Evolutionary conservation across 2,888 invertebrate species (phyloP).

Genomic region (Amaurobius ferox): DNA sequence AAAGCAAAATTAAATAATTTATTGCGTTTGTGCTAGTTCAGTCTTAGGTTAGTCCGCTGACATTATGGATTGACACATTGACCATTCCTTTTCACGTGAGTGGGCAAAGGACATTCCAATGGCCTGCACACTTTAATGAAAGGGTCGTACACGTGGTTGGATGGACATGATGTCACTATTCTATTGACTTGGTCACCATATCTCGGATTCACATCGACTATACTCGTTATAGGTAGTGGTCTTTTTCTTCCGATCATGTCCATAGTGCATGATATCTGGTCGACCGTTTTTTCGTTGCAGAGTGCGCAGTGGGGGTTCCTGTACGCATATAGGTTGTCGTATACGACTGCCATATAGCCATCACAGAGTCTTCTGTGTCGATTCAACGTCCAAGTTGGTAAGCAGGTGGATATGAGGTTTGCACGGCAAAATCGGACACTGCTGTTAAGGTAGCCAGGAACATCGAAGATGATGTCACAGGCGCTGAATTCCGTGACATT

Average conservation of each 20-base stretch:
- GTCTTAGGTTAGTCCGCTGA: too few species aligned
- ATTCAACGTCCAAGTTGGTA: neutral
- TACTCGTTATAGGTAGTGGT: constrained; percentile 28
- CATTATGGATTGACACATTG: too few species aligned
- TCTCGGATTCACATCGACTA: constrained; percentile 44
- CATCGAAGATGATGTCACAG: constrained; percentile 31
- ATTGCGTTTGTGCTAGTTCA: neutral
- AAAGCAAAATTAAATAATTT: too few species aligned
- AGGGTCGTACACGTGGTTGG: constrained; percentile 79
- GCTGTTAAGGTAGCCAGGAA: neutral
- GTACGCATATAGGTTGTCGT: constrained; percentile 76
- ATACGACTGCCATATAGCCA: constrained; percentile 79
- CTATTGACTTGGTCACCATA: constrained; percentile 73
- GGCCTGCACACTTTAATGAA: constrained; percentile 78
- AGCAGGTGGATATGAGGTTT: constrained; percentile 7
- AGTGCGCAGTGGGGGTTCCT: constrained; percentile 79
- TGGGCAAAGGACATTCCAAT: constrained; percentile 76
- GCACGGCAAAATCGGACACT: constrained; percentile 28
- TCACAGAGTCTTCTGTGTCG: constrained; percentile 75
- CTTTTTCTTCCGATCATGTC: neutral
- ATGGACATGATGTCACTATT: constrained; percentile 76
- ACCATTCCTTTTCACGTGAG: constrained; percentile 75
- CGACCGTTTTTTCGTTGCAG: constrained; percentile 78
- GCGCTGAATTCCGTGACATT: neutral
- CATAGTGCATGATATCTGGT: constrained; percentile 64